Evolutionary conservation across 2,888 invertebrate species (phyloP).

Genomic region (Pristionchus arcanus): DNA sequence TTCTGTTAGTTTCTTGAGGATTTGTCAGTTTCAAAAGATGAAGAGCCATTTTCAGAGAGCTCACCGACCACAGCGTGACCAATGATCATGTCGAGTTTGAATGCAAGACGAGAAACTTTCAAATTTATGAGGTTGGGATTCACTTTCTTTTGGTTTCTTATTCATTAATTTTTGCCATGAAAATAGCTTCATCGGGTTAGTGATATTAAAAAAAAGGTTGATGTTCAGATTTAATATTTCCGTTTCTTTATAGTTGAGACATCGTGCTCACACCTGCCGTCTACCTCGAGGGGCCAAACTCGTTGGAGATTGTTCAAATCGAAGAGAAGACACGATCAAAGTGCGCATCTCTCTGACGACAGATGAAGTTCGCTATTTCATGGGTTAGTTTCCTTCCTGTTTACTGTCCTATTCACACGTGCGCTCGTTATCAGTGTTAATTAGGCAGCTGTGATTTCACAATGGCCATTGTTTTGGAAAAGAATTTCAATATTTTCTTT

Average conservation of each 20-base stretch:
- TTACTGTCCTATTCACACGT: background rate
- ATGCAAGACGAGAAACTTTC: conserved; percentile 14
- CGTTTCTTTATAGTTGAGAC: background rate
- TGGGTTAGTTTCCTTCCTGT: background rate
- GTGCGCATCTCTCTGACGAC: background rate
- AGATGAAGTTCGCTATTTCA: conserved; percentile 34
- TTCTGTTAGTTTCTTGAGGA: background rate
- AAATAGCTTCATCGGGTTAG: too few species aligned
- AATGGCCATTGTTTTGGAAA: background rate
- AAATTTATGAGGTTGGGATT: conserved; percentile 1
- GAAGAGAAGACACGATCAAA: conserved; percentile 22
- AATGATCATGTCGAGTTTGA: conserved; percentile 35
- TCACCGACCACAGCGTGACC: conserved; percentile 13
- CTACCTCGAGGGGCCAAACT: conserved; percentile 18
- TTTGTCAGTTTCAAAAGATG: too few species aligned
- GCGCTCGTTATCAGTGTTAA: conserved; percentile 9
- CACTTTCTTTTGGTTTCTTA: background rate
- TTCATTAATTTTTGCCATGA: background rate
- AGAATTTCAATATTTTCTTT: background rate
- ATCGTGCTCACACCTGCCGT: background rate
- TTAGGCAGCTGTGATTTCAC: conserved; percentile 38
- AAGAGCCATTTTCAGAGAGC: background rate
- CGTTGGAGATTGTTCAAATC: conserved; percentile 2
- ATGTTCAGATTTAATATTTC: too few species aligned
- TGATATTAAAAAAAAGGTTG: too few species aligned